Conservation (phyloP, 2,797 vertebrate species). For the Coregonus ussuriensis region DNA sequence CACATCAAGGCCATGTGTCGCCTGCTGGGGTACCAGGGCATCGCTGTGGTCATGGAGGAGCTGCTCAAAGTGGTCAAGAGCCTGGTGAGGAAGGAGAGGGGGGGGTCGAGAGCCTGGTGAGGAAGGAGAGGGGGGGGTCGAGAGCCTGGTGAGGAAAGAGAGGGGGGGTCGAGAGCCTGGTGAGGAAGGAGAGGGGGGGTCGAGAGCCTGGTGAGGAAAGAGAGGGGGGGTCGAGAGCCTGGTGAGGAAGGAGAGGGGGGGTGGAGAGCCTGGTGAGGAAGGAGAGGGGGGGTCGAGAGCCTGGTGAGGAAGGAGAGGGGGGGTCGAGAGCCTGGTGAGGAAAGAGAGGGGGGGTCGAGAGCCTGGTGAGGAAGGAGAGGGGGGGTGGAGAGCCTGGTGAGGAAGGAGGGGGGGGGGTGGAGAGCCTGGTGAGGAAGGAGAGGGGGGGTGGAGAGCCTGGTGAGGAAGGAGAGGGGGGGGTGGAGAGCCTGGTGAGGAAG, state of each 20-base stretch:
- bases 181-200: background rate
- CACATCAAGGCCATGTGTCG: constrained; percentile 97
- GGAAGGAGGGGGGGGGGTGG: no score
- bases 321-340: constrained; percentile 90
- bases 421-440: no score
- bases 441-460: no score
- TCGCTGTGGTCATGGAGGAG: constrained; percentile 99
- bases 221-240: no score
- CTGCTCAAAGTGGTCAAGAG: constrained; percentile 98
- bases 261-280: no score
- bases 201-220: no score
- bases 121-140: background rate
- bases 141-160: no score
- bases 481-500: no score
- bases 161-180: background rate
- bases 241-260: background rate
- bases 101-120: no score
- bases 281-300: background rate
- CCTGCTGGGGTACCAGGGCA: constrained; percentile 97
- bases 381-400: no score
- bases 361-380: no score
- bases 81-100: constrained; percentile 78
- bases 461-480: no score
- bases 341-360: background rate
- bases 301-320: background rate